phyloP scores from a whole-genome alignment of 2,797 vertebrate genomes.

The Hoplostethus mediterraneus region DNA sequence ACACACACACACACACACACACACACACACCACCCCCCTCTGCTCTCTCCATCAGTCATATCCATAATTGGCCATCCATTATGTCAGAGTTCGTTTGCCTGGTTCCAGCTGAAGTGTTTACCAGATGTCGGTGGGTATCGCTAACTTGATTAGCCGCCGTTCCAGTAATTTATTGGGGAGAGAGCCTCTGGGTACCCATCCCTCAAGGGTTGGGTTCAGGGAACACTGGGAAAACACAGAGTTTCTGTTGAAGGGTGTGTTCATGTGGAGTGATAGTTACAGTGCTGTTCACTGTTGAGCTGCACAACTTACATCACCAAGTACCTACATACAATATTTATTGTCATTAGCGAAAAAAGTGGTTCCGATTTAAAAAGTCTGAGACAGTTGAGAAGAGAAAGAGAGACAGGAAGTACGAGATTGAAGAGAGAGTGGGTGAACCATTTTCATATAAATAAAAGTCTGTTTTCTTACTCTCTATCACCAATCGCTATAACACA shows the following conservation, averaged over 20 bases:
- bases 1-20: conserved; percentile 10
- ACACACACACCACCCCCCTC: conserved; percentile 10
- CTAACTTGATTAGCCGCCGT: conserved; percentile 72
- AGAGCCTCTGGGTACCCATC: conserved; percentile 59
- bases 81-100: conserved; percentile 74
- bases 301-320: conserved; percentile 5
- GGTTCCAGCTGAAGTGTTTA: conserved; percentile 77
- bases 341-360: conserved; percentile 4
- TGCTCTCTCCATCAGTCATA: conserved; percentile 66
- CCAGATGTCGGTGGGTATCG: conserved; percentile 73
- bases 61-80: conserved; percentile 74
- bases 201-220: conserved; percentile 42
- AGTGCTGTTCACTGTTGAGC: background rate
- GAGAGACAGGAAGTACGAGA: background rate
- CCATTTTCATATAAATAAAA: no score
- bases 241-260: conserved; percentile 18
- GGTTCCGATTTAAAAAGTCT: background rate
- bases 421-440: no score
- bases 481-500: no score
- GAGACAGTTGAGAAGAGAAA: background rate
- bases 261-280: background rate
- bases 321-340: no score
- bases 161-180: conserved; percentile 62
- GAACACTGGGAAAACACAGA: conserved; percentile 9
- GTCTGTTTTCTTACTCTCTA: no score